phyloP scores from a whole-genome alignment of 2,113 vertebrate genomes.

The Cygnus atratus region DNA sequence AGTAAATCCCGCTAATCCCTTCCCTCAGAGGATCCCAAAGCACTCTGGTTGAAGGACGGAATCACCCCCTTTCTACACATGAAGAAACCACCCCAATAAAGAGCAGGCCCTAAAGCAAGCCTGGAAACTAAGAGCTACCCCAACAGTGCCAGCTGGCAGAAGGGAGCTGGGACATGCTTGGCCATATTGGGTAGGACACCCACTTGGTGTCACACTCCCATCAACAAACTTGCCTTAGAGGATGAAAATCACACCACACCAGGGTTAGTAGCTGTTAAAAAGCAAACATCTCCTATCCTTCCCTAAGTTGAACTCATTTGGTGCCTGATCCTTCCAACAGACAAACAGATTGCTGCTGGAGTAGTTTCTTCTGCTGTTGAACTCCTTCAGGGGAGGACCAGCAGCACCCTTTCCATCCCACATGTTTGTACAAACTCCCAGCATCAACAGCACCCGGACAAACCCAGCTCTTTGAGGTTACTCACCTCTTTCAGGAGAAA shows the following conservation, averaged over 20 bases:
- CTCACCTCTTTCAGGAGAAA: not conserved
- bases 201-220: rapidly evolving
- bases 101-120: not conserved
- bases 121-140: not conserved
- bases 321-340: not conserved
- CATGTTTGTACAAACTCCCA: not conserved
- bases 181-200: too few species aligned
- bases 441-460: not conserved
- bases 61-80: not conserved
- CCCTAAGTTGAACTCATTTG: not conserved
- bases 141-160: not conserved
- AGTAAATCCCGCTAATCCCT: not conserved
- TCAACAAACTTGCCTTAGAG: not conserved
- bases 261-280: not conserved
- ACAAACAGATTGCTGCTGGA: not conserved
- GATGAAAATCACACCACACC: not conserved
- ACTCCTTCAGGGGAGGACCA: not conserved
- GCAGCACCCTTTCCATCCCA: not conserved
- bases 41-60: not conserved
- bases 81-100: rapidly evolving
- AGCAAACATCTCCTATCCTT: not conserved
- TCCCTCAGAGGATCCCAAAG: not conserved
- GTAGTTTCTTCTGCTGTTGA: not conserved
- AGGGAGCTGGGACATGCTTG: not conserved
- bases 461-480: not conserved